Conservation (phyloP, 2,113 vertebrate genomes). For the Eulemur rufifrons region DNA sequence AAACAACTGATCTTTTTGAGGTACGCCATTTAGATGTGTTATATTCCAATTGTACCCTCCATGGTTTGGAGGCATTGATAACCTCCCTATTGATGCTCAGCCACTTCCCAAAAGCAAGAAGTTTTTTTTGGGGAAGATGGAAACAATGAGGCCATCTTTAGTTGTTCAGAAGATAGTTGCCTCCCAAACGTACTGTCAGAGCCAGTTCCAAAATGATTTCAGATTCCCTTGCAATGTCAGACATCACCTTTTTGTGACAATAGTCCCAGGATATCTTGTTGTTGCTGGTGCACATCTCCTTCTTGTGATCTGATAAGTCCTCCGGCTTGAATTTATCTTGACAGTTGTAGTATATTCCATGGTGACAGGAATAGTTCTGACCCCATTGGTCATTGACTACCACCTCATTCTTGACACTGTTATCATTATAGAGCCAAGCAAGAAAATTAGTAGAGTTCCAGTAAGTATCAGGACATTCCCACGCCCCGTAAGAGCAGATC, state of each 20-base stretch:
- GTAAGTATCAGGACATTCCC: conserved; percentile 80
- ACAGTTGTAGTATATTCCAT: conserved; percentile 89
- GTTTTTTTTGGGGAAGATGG: conserved; percentile 89
- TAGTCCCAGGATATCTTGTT: conserved; percentile 89
- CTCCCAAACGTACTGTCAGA: conserved; percentile 87
- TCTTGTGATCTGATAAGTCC: conserved; percentile 85
- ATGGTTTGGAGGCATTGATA: conserved; percentile 87
- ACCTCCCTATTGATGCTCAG: conserved; percentile 88
- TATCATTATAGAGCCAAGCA: conserved; percentile 93
- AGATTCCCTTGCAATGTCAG: conserved; percentile 84
- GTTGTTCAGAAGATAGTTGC: conserved; percentile 92
- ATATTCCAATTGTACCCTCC: conserved; percentile 86
- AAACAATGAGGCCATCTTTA: conserved; percentile 86
- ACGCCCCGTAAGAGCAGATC: no score
- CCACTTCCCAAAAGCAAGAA: conserved; percentile 88
- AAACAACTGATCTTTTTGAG: conserved; percentile 76
- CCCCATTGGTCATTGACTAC: conserved; percentile 90
- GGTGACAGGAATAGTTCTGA: conserved; percentile 85
- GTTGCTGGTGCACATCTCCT: conserved; percentile 89
- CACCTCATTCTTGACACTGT: conserved; percentile 89
- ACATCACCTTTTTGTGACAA: conserved; percentile 82
- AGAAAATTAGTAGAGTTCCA: conserved; percentile 93
- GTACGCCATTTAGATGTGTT: conserved; percentile 85
- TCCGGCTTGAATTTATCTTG: conserved; percentile 88
- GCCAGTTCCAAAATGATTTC: conserved; percentile 86